Base-by-base conservation (phyloP, 2,888 invertebrate genomes). In the Dryobotodes eremita region DNA sequence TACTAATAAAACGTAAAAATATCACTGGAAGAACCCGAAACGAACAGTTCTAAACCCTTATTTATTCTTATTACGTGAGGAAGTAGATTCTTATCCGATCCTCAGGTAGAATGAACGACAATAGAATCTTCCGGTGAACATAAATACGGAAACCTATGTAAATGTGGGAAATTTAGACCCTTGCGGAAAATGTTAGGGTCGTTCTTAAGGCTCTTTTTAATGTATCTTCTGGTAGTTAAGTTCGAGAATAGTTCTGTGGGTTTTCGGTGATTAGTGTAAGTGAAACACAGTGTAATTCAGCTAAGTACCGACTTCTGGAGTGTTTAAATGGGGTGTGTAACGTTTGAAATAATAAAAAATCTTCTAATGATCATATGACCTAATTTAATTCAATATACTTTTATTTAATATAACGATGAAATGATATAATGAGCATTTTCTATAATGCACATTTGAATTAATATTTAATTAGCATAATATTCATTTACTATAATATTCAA, bases 71-170 rank as follows among this genome's bases (percentile, higher is more conserved):
- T 89, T 87, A 88, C 82, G 75, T 72, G 79, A 73, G 83, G 77
- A 85, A 87, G 88, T 88, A 84, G 79, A 82, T 89, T 82, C 79
- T 84, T 89, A 88, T 88, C 88, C 86, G 71, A 89, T 88, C 77
- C 75, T 66, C 84, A 87, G 89, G 89, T 86, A 84, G 81, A 80
- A 86, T 85, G 81, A 88, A 88, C 82, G 89, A 87, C 89, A 88
- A 82, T 89, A 86, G 82, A 83, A 87, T 87, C 86, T 88, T 83
- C 86, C 79, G 79, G 80, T 82, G 77, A 80, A 86, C 88, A 89
- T 89, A 87, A 88, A 88, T 87, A 88, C 86, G 84, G 78, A 80
- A 89, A 83, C 87, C 89, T 83, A 89, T 87, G 85, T 85, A 85
- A 88, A 87, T 85, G 82, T 78, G 57, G 71, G 72, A 85, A 83